phyloP scores from a whole-genome alignment of 2,113 vertebrate species.

The Cettia cetti region DNA sequence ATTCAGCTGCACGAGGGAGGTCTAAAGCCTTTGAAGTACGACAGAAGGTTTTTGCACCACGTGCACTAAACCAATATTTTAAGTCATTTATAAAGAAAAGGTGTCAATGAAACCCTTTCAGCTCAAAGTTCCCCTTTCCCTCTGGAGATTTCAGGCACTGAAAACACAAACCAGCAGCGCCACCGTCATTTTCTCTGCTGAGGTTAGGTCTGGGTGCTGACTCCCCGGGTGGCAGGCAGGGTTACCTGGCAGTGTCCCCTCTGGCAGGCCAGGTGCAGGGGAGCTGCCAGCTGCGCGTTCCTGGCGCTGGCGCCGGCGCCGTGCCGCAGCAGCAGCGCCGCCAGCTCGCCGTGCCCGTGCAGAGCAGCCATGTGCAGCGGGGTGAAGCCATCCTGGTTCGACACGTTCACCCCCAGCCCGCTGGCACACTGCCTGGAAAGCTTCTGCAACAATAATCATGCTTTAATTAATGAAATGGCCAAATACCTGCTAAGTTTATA shows the following conservation, averaged over 20 bases:
- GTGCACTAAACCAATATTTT: background rate
- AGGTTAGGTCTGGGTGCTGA: no score
- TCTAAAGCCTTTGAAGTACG: fast-evolving
- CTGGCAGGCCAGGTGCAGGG: conserved; percentile 92
- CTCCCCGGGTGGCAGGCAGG: no score
- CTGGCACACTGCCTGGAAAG: conserved; percentile 69
- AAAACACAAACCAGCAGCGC: background rate
- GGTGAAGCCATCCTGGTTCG: conserved; percentile 78
- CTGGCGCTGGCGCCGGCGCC: conserved; percentile 79
- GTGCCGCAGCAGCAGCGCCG: conserved; percentile 77
- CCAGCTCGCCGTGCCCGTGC: conserved; percentile 78
- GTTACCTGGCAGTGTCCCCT: conserved; percentile 85
- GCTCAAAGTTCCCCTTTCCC: background rate
- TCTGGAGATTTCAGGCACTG: background rate
- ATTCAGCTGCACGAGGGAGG: background rate
- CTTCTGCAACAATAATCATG: conserved; percentile 47
- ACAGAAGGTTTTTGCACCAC: background rate
- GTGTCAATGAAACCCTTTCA: background rate
- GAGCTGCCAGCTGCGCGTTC: conserved; percentile 75
- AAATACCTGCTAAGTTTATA: background rate
- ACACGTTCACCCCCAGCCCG: conserved; percentile 83
- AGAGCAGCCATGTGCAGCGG: conserved; percentile 86
- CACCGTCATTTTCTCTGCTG: no score
- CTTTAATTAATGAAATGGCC: background rate
- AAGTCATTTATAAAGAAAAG: background rate